Conservation (phyloP, 2,113 vertebrate genomes). For the Podilymbus podiceps region DNA sequence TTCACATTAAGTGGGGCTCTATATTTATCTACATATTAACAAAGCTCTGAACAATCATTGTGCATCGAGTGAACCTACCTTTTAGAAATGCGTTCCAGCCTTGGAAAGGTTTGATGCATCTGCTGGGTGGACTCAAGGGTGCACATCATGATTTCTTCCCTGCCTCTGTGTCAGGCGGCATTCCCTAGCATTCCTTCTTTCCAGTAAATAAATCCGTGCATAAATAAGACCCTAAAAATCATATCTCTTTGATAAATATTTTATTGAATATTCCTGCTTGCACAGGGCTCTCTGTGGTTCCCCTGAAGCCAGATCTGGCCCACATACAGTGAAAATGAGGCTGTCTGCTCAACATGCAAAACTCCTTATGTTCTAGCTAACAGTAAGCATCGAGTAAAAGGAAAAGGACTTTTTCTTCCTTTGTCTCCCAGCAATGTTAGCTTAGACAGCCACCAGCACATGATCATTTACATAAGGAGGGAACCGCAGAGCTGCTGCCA, state of each 20-base stretch:
- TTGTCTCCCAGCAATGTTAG: slow-evolving; percentile 47
- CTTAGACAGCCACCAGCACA: slow-evolving; percentile 51
- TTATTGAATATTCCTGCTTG: slow-evolving; percentile 36
- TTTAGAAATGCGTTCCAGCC: background rate
- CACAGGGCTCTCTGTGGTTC: background rate
- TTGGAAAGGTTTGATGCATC: background rate
- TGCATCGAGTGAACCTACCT: background rate
- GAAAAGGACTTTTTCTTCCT: slow-evolving; percentile 54
- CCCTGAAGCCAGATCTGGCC: slow-evolving; percentile 60
- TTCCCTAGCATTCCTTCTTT: background rate
- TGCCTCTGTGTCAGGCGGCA: background rate
- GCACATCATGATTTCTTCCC: background rate
- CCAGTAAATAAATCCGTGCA: slow-evolving; percentile 1
- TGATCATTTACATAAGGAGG: slow-evolving; percentile 62
- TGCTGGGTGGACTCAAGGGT: background rate
- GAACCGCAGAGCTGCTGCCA: slow-evolving; percentile 59
- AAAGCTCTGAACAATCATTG: background rate
- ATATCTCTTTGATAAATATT: slow-evolving; percentile 53
- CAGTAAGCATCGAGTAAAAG: slow-evolving; percentile 20
- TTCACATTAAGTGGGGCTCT: background rate
- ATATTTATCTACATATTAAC: background rate
- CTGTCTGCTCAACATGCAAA: slow-evolving; percentile 37
- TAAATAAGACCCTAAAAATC: slow-evolving; percentile 40
- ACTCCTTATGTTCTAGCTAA: slow-evolving; percentile 30
- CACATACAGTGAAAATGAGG: slow-evolving; percentile 50